Base-by-base conservation (phyloP, 2,797 vertebrate genomes). In the Ptychobarbus kaznakovi region DNA sequence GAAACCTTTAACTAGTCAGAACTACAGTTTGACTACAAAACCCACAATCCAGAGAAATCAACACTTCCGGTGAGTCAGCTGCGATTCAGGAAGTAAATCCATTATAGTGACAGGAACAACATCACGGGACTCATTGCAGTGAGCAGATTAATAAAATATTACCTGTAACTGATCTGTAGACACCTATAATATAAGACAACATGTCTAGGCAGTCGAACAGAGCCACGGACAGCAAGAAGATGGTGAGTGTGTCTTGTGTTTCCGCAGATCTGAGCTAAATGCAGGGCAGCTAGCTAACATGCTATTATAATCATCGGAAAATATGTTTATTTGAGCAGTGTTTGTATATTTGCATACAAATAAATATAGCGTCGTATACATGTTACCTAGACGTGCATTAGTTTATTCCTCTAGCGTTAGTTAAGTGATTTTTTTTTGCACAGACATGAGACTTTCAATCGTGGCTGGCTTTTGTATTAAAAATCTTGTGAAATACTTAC, bases 181-280 rank as follows among this genome's bases (percentile, higher is more conserved):
- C 75, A 44, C 81, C 86, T 66, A 89, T 88, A 93, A 92, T 83
- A 84, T 84, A 88, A 89, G 91, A 91, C 91, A 96, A 88, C 88
- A 97, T 97, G 97, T 97, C 97, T 76, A 94, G 97, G 90, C 97
- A 97, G 89, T 95, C 96, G 86, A 97, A 96, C 93, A 95, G 97
- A 92, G 94, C 97, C 85, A 95, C 97, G 80, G 98, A 99, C 94
- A 98, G 94, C 96, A 99, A 99, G 93, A 99, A 98, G 93, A 99
- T 99, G 98, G 98, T 98, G 74, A 88, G 86, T 72, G 46, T 69
- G 75, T 42, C 4, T 28, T 25, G 75, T 79, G 56, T 70, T 18
- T 66, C 8, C 73, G 42, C 3, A 74, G 75, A 49, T 49, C 8
- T 70, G 38, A n/a, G 13, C 7, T 65, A 38, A 53, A 42, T 65